Evolutionary conservation across 1,140 invertebrate species (phyloP).

Genomic region (Drosophila ambigua): DNA sequence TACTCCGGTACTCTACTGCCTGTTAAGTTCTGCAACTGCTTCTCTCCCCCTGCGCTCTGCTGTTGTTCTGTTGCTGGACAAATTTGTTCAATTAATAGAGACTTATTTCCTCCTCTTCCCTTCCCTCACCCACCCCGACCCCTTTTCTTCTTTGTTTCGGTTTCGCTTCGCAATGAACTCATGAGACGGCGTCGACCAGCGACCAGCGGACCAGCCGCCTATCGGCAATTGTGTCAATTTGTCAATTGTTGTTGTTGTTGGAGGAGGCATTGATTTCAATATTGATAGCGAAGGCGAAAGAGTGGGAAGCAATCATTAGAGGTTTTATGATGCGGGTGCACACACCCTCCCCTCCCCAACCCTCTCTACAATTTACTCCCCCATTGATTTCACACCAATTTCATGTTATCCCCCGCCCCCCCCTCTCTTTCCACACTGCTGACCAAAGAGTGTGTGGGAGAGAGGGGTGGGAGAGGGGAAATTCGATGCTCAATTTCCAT

Average conservation of each 20-base stretch:
- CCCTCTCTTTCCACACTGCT: background rate
- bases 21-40: no score
- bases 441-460: conserved; percentile 8
- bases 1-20: no score
- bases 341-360: background rate
- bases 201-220: no score
- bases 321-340: conserved; percentile 70
- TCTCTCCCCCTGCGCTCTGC: background rate
- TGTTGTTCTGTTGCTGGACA: conserved; percentile 38
- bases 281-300: conserved; percentile 59
- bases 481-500: conserved; percentile 75
- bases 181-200: conserved; percentile 16
- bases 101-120: background rate
- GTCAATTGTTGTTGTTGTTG: conserved; percentile 38
- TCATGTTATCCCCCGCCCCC: conserved; percentile 18
- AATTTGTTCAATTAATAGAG: conserved; percentile 6
- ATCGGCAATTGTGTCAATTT: conserved; percentile 78
- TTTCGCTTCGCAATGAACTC: conserved; percentile 66
- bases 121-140: background rate
- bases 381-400: conserved; percentile 26
- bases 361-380: background rate
- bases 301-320: conserved; percentile 66
- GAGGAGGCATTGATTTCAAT: conserved; percentile 65
- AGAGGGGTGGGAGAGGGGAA: no score
- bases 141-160: conserved; percentile 15